These are phyloP conservation scores for Silurus aristotelis DNA, from an alignment of 2,797 vertebrate genomes.

Conservation along the genomic window DNA sequence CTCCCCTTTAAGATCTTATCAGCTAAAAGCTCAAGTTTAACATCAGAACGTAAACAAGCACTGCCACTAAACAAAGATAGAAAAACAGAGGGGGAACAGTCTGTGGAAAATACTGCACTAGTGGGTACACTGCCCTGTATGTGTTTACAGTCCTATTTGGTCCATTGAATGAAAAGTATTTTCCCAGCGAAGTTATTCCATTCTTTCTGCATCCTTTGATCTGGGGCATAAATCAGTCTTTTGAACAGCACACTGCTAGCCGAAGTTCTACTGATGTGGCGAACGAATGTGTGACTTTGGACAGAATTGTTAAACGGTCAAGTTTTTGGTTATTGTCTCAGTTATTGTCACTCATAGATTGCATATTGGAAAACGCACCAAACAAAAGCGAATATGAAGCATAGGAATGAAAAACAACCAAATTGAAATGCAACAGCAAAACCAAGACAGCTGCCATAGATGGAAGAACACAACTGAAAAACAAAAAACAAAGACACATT, in stretches of 20 bases:
- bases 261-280: not conserved
- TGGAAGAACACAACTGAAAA: not conserved
- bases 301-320: not conserved
- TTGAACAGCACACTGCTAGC: not conserved
- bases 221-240: conserved; percentile 8
- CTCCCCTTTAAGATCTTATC: conserved; percentile 46
- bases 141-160: conserved; percentile 39
- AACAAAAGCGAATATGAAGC: not conserved
- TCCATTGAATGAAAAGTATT: conserved; percentile 51
- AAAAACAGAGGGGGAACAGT: conserved; percentile 1
- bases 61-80: conserved; percentile 13
- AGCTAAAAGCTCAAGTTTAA: conserved; percentile 63
- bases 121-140: conserved; percentile 28
- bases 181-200: conserved; percentile 40
- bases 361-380: not conserved
- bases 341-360: not conserved
- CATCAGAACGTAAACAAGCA: conserved; percentile 53
- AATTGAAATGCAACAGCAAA: not conserved
- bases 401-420: not conserved
- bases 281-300: not conserved
- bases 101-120: conserved; percentile 30
- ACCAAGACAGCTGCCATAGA: not conserved
- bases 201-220: conserved; percentile 20
- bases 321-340: not conserved
- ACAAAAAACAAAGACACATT: not conserved